Evolutionary conservation across 2,113 vertebrate genomes (phyloP).

Genomic region (Phalacrocorax brasilianus): DNA sequence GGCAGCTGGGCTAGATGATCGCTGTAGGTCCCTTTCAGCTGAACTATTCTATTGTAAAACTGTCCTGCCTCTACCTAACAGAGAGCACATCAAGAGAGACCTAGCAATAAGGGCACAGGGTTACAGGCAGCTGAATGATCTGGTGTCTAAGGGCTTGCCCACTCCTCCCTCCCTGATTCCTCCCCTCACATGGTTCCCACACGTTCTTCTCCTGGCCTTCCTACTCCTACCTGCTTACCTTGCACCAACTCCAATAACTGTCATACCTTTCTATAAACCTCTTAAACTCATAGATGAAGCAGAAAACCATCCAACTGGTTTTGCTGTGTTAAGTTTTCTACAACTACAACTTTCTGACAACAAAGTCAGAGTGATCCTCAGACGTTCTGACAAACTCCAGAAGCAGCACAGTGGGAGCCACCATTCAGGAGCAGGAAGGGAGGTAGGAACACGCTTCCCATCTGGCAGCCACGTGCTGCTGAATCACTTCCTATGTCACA

Average conservation of each 20-base stretch:
- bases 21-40: neutral
- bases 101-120: neutral
- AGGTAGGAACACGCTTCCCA: neutral
- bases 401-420: neutral
- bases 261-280: neutral
- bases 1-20: neutral
- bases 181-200: neutral
- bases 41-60: neutral
- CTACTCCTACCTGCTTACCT: neutral
- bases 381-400: neutral
- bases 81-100: neutral
- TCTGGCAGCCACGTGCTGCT: neutral
- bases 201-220: neutral
- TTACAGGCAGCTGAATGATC: neutral
- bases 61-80: neutral
- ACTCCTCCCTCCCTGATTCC: neutral
- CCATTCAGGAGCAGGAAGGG: neutral
- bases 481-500: constrained; percentile 10
- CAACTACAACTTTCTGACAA: neutral
- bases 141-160: neutral
- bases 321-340: neutral
- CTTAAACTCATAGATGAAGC: neutral
- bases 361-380: neutral
- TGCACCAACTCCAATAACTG: fast-evolving
- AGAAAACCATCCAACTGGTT: neutral